phyloP scores from a whole-genome alignment of 1,140 invertebrate species.

The Drosophila nasuta region DNA sequence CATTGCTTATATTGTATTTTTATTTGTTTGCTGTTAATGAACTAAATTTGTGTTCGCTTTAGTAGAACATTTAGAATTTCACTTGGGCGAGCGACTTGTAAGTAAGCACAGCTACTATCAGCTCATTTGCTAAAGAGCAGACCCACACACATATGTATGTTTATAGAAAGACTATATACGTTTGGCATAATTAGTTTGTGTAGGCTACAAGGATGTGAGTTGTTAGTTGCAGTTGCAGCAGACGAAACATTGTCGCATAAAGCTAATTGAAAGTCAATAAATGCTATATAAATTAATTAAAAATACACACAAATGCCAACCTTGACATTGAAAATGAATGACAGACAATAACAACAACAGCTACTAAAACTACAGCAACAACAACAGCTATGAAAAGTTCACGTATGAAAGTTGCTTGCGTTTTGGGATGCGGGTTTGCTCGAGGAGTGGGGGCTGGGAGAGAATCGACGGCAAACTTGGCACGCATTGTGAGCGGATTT shows the following conservation, averaged over 20 bases:
- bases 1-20: conserved; percentile 21
- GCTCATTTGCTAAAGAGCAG: conserved; percentile 66
- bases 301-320: conserved; percentile 53
- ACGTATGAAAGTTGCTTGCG: conserved; percentile 71
- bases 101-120: conserved; percentile 37
- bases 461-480: conserved; percentile 54
- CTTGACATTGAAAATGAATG: conserved; percentile 82
- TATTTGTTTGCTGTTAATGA: conserved; percentile 39
- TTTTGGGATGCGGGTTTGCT: conserved; percentile 9
- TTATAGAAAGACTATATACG: no score
- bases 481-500: conserved; percentile 76
- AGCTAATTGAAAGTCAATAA: conserved; percentile 82
- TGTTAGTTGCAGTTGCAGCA: conserved; percentile 33
- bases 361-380: conserved; percentile 14
- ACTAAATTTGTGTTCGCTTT: conserved; percentile 39
- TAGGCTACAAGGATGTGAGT: conserved; percentile 66
- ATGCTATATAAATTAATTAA: conserved; percentile 60
- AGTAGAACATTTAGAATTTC: conserved; percentile 32
- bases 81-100: conserved; percentile 25
- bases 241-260: conserved; percentile 33
- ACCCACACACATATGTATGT: conserved; percentile 3
- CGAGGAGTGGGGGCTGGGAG: background rate
- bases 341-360: conserved; percentile 43
- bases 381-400: conserved; percentile 62
- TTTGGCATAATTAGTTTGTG: conserved; percentile 3